Evolutionary conservation across 2,113 vertebrate species (phyloP).

Genomic region (Orthonyx spaldingii): DNA sequence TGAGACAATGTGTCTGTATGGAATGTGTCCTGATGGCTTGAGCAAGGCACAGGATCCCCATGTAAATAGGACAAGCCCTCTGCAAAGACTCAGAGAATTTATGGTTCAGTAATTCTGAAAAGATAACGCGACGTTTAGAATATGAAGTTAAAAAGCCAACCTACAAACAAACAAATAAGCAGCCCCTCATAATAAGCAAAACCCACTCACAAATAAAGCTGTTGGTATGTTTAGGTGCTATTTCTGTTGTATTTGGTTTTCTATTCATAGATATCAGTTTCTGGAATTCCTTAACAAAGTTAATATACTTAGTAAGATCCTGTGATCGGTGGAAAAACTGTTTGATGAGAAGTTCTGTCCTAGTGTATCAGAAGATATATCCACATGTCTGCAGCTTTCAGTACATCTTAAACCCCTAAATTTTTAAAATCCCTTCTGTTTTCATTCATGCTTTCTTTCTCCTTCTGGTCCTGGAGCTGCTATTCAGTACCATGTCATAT

Average conservation of each 20-base stretch:
- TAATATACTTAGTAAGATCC: background rate
- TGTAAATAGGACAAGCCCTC: background rate
- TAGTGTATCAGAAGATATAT: background rate
- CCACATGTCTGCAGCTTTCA: background rate
- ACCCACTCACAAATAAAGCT: accelerated
- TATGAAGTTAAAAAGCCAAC: background rate
- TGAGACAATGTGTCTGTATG: background rate
- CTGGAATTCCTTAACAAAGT: background rate
- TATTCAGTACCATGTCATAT: background rate
- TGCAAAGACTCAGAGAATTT: background rate
- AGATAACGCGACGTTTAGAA: background rate
- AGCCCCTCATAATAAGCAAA: background rate
- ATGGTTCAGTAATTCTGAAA: background rate
- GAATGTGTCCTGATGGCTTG: background rate
- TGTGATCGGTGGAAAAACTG: background rate
- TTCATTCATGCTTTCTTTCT: background rate
- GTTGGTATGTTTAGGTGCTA: background rate
- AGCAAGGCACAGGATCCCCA: background rate
- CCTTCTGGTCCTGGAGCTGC: background rate
- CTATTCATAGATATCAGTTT: background rate
- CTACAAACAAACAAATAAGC: background rate
- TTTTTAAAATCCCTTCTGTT: background rate
- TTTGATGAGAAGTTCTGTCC: background rate
- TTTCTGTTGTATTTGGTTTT: background rate
- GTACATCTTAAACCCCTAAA: background rate